Evolutionary conservation across 1,140 invertebrate genomes (phyloP).

Genomic region (Drosophila prosaltans): DNA sequence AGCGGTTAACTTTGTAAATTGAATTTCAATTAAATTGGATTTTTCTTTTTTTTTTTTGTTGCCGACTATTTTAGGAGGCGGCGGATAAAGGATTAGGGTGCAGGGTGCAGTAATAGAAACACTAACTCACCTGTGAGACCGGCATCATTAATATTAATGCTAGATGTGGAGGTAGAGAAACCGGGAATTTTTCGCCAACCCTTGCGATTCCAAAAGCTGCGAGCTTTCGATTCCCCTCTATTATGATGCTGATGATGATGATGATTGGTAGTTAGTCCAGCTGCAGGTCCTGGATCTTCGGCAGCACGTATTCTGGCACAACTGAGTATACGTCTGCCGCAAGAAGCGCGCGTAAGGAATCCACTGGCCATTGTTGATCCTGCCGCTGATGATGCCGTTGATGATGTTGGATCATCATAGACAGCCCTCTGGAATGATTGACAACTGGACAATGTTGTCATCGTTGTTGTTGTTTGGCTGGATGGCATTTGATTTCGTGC

Average conservation of each 20-base stretch:
- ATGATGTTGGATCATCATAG: conserved; percentile 39
- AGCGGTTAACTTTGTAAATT: neutral
- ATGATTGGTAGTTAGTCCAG: conserved; percentile 25
- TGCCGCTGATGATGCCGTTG: neutral
- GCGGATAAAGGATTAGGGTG: too few relatives aligned
- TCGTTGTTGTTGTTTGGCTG: conserved; percentile 25
- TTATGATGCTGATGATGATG: conserved; percentile 27
- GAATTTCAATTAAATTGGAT: conserved; percentile 1
- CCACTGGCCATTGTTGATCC: conserved; percentile 16
- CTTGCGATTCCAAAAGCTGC: conserved; percentile 88
- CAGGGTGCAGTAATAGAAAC: neutral
- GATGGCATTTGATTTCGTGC: conserved; percentile 59
- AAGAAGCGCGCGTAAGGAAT: conserved; percentile 73
- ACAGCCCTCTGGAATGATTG: conserved; percentile 68
- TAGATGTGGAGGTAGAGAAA: conserved; percentile 86
- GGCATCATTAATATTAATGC: conserved; percentile 87
- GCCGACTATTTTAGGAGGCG: too few relatives aligned
- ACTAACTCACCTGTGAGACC: conserved; percentile 85
- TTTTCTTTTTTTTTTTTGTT: too few relatives aligned
- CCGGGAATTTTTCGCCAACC: conserved; percentile 90
- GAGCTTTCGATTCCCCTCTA: conserved; percentile 79
- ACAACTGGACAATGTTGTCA: conserved; percentile 39
- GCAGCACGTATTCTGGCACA: conserved; percentile 75
- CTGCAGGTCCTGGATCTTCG: conserved; percentile 72
- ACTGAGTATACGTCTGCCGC: conserved; percentile 67